Evolutionary conservation across 2,113 vertebrate species (phyloP), one percentile per base, ranked within the genome.

Genomic region (Vimba vimba): DNA sequence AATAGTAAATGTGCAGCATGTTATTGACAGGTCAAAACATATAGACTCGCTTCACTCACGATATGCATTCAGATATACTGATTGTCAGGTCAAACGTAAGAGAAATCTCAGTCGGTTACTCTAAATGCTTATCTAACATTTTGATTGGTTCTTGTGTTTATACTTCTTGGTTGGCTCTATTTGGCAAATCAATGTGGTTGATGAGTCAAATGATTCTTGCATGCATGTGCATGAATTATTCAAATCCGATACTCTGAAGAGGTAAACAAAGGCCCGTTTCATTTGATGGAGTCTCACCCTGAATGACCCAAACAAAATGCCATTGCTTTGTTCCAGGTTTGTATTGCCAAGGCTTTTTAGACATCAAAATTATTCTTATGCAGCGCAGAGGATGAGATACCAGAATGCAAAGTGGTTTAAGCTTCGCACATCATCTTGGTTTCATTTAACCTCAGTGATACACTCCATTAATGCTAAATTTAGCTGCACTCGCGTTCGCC

Each of bases 161-260:
- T 36, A 23, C 45, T 21, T 69, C 62, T 36, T 45, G 11, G 6
- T 33, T 69, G 80, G 80, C 81, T 73, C 50, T 59, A 36, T 83
- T 83, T 73, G 68, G 68, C 50, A 73, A 73, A 83, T 83, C 81
- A 59, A 83, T 83, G 68, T n/a, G 4, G 30, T 59, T 69, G 64
- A 82, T 83, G 81, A 83, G 27, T 73, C 66, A 74, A 87, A 80
- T 85, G 33, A 87, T 81, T 66, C 79, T 66, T 25, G 43, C 17
- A 19, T 43, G 39, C 77, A 74, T 71, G 76, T 73, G 27, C 21
- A 85, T 87, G 55, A 87, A 57, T 87, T 85, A 60, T 75, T 87
- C 82, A 73, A 79, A 47, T 47, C 69, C 71, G 39, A 85, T 85
- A 25, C 84, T 81, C 47, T 50, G 27, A 79, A 71, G 66, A 64